Evolutionary conservation across 2,888 invertebrate species (phyloP).

Genomic region (Aproaerema taeniolella): DNA sequence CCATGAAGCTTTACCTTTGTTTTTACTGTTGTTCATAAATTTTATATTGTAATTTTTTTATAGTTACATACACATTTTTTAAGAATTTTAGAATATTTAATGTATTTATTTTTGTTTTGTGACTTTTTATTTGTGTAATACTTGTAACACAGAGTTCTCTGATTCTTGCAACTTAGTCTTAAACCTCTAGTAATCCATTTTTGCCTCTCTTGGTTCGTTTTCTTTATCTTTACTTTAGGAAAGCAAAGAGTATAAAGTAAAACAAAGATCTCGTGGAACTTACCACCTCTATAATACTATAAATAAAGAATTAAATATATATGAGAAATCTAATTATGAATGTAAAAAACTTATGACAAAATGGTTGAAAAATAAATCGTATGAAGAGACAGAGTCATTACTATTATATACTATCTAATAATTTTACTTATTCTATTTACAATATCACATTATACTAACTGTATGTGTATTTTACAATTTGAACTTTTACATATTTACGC

Average conservation of each 20-base stretch:
- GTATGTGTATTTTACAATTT: too few species aligned
- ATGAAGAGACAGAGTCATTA: too few species aligned
- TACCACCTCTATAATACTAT: too few species aligned
- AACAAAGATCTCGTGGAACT: neutral
- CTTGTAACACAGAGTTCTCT: neutral
- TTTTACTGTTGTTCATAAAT: neutral
- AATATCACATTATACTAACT: too few species aligned
- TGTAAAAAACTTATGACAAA: too few species aligned
- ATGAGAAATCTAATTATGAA: too few species aligned
- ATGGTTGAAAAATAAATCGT: too few species aligned
- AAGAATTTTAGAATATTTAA: neutral
- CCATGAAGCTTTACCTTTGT: neutral
- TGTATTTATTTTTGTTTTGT: neutral
- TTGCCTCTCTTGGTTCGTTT: neutral
- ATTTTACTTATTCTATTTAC: too few species aligned
- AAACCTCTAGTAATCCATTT: neutral
- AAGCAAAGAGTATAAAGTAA: neutral
- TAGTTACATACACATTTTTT: neutral
- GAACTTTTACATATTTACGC: too few species aligned
- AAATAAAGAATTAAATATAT: too few species aligned
- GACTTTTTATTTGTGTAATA: neutral
- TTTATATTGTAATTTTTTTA: neutral
- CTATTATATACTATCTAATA: too few species aligned
- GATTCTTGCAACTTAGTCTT: neutral
- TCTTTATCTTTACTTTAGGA: neutral